Evolutionary conservation across 2,113 vertebrate genomes (phyloP).

Genomic region (Aythya baeri): DNA sequence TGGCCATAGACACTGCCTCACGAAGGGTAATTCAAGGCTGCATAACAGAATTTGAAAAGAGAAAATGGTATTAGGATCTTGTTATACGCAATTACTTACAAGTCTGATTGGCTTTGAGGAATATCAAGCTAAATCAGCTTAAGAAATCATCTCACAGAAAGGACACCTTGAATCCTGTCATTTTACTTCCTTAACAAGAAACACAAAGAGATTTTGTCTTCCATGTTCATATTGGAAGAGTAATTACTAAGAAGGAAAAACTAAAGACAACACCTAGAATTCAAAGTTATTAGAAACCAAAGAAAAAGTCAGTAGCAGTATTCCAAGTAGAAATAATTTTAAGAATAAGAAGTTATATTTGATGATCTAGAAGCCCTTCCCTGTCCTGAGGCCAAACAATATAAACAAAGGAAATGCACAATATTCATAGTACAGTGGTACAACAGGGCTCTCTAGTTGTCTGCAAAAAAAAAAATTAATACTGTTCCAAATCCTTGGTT

Average conservation of each 20-base stretch:
- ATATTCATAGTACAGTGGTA: background rate
- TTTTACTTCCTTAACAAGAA: background rate
- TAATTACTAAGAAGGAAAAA: background rate
- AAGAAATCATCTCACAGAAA: background rate
- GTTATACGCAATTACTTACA: background rate
- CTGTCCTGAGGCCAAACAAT: background rate
- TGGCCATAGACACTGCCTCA: background rate
- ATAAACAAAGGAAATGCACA: background rate
- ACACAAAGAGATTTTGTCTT: fast-evolving
- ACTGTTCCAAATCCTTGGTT: background rate
- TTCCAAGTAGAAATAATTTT: background rate
- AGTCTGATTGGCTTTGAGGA: background rate
- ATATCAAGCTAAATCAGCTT: background rate
- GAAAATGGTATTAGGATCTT: background rate
- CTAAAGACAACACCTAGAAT: background rate
- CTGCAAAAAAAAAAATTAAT: background rate
- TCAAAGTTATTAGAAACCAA: background rate
- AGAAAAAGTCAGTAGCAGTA: background rate
- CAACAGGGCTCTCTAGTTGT: background rate
- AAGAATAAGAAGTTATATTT: background rate
- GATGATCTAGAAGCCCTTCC: background rate
- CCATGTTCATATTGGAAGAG: background rate
- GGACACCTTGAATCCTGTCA: background rate
- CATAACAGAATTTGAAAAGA: background rate
- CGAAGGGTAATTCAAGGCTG: background rate